A percentile compares a stretch with the other conserved stretches of the same genome.
Conservation (phyloP, 35 echinoderm and acorn worm species). For the Heliocidaris erythrogramma region DNA sequence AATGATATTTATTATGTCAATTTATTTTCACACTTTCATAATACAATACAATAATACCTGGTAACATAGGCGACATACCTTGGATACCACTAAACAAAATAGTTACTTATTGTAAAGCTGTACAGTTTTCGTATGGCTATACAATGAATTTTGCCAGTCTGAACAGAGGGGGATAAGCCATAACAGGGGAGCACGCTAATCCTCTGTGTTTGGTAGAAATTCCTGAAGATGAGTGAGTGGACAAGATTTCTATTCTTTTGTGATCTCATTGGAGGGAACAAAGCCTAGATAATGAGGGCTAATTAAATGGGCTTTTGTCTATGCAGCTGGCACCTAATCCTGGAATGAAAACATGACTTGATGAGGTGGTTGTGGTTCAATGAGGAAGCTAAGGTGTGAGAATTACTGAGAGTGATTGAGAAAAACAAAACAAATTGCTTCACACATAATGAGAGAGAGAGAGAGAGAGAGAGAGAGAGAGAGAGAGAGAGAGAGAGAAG, state of each 20-base stretch:
- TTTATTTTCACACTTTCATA: no score
- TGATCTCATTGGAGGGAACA: neutral
- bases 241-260: neutral
- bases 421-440: no score
- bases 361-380: neutral
- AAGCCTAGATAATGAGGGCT: conserved; percentile 8
- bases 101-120: no score
- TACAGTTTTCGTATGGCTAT: no score
- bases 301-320: neutral
- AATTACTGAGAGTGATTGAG: neutral
- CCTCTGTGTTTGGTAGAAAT: neutral
- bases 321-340: neutral
- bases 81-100: no score
- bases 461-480: no score
- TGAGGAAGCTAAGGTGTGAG: neutral
- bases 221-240: neutral
- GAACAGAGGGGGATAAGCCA: neutral
- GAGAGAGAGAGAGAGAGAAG: no score
- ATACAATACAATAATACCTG: no score
- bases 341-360: neutral
- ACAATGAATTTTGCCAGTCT: no score
- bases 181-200: neutral
- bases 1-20: no score
- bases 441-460: no score
- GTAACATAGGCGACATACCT: no score